Evolutionary conservation across 2,888 invertebrate genomes (phyloP), one percentile per base, ranked within the genome.

Genomic region (Xestia ashworthii): DNA sequence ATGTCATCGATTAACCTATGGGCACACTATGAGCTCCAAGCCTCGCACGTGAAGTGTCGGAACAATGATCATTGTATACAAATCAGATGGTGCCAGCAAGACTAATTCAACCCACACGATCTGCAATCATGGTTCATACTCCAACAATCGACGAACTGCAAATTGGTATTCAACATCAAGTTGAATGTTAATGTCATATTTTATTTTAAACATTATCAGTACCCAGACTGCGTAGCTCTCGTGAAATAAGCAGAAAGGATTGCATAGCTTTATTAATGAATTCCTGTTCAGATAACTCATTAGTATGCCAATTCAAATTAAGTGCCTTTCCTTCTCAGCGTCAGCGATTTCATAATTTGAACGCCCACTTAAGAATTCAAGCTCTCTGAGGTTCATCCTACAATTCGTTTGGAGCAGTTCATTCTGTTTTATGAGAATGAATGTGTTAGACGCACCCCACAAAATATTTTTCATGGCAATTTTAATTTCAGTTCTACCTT

Each of bases 11-110:
- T 94, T 93, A 94, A 92, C 91, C 90, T 89, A 83, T 75, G 72
- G 64, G 62, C 70, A 68, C 72, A 68, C 90, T 88, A 84, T 71
- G 64, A 53, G 68, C 64, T 55, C 65, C 68, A 62, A 84, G 86
- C 75, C 81, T 86, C 83, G 79, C 87, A 79, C 88, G 85, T 82
- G 85, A 88, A 88, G 90, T 89, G 91, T 89, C 73, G 87, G 90
- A 94, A 96, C 96, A 96, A 96, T 96, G 95, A 92, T 93, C 96
- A 96, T 96, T 96, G 96, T 96, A 95, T 96, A 96, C 96, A 96
- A 96, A 96, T 96, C 92, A 94, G 92, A 85, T 88, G 89, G 89
- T 91, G 69, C 88, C 90, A 91, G 91, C 91, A 90, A 90, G 90
- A 89, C 89, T 89, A 88, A 93, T 91, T 92, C 92, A 81, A 87